Evolutionary conservation across 2,113 vertebrate genomes (phyloP).

Genomic region (Myrmophylax atrothorax): DNA sequence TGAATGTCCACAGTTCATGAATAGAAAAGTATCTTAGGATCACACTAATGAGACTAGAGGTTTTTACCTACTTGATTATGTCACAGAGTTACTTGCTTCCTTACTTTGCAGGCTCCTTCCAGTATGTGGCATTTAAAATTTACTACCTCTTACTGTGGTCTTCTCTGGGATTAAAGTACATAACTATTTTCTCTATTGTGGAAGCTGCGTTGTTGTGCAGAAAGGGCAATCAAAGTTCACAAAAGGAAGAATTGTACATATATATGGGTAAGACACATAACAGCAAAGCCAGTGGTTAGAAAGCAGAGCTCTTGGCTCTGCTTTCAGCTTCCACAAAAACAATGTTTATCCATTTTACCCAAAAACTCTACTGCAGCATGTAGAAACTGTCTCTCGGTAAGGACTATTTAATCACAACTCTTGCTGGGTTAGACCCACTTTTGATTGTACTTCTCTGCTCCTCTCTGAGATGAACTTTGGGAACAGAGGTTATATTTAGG

Average conservation of each 20-base stretch:
- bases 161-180: neutral
- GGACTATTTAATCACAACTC: neutral
- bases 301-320: neutral
- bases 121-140: neutral
- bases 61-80: neutral
- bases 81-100: neutral
- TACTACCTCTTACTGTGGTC: neutral
- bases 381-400: neutral
- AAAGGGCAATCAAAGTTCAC: neutral
- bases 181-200: neutral
- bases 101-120: neutral
- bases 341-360: neutral
- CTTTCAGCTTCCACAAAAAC: slow-evolving; percentile 1
- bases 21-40: slow-evolving; percentile 21
- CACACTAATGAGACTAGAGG: neutral
- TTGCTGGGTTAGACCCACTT: neutral
- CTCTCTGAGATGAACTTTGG: neutral
- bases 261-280: neutral
- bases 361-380: rapidly evolving
- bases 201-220: neutral
- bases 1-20: slow-evolving; percentile 46
- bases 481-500: neutral
- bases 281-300: neutral
- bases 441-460: neutral
- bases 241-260: neutral